Conservation (phyloP, 2,797 vertebrate genomes). For the Tiaroga cobitis region DNA sequence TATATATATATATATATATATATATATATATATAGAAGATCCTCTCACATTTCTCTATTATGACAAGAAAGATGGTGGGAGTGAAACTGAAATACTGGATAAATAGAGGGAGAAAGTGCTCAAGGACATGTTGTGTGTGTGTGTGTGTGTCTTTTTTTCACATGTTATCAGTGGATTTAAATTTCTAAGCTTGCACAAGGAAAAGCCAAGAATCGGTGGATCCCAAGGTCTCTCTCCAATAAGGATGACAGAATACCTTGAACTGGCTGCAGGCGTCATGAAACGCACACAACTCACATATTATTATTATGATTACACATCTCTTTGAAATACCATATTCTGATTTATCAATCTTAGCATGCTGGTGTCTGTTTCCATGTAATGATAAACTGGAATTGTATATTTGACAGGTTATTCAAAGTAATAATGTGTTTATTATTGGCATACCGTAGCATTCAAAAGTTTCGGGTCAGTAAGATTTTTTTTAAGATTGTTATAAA, state of each 20-base stretch:
- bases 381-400: neutral
- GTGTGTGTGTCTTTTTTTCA: neutral
- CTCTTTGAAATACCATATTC: neutral
- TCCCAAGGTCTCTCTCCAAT: constrained; percentile 29
- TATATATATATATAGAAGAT: neutral
- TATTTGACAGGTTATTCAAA: neutral
- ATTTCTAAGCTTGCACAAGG: constrained; percentile 39
- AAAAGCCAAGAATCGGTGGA: constrained; percentile 22
- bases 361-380: neutral
- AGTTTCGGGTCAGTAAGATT: neutral
- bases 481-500: neutral
- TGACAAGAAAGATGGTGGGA: neutral
- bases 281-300: neutral
- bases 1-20: too few species aligned
- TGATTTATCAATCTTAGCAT: neutral
- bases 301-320: neutral
- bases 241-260: constrained; percentile 30
- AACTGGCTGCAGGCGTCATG: neutral
- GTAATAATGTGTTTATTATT: neutral
- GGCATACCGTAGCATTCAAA: neutral
- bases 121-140: constrained; percentile 1
- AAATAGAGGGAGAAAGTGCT: constrained; percentile 10
- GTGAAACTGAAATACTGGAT: constrained; percentile 11
- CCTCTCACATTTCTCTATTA: neutral
- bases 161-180: constrained; percentile 29